These are phyloP conservation scores for Patiria pectinifera DNA, from an alignment of 53 echinoderm and acorn worm genomes.

Conservation along the genomic window DNA sequence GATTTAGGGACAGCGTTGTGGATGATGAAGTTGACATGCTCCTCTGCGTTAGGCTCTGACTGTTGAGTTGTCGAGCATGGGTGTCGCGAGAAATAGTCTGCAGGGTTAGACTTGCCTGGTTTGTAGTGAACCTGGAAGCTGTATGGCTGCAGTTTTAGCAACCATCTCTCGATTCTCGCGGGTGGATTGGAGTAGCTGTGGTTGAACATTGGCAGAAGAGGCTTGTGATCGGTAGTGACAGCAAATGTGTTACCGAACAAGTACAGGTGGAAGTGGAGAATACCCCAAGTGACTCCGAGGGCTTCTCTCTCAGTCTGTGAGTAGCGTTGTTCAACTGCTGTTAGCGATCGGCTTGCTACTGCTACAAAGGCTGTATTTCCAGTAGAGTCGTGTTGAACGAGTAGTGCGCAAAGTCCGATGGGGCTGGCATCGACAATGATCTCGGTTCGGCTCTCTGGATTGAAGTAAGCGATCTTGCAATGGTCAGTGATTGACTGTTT, in stretches of 20 bases:
- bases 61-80: conserved; percentile 19
- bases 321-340: conserved; percentile 71
- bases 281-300: conserved; percentile 67
- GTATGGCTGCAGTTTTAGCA: conserved; percentile 67
- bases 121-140: conserved; percentile 58
- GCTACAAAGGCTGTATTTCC: background rate
- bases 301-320: conserved; percentile 76
- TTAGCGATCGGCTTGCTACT: conserved; percentile 24
- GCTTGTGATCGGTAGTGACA: conserved; percentile 68
- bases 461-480: conserved; percentile 64
- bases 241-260: conserved; percentile 52
- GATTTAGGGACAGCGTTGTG: conserved; percentile 63
- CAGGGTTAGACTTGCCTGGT: conserved; percentile 70
- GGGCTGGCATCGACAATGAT: too few species aligned
- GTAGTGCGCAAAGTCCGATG: conserved; percentile 58
- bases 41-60: conserved; percentile 31
- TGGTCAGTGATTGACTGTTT: too few species aligned
- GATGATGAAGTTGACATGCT: conserved; percentile 60
- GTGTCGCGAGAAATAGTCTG: conserved; percentile 80
- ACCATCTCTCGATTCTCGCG: conserved; percentile 66
- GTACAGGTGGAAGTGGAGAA: conserved; percentile 72
- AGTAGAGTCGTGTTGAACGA: conserved; percentile 44
- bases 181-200: conserved; percentile 72
- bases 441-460: background rate
- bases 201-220: conserved; percentile 73